phyloP scores from a whole-genome alignment of 2,113 vertebrate genomes.

The Elephas maximus region DNA sequence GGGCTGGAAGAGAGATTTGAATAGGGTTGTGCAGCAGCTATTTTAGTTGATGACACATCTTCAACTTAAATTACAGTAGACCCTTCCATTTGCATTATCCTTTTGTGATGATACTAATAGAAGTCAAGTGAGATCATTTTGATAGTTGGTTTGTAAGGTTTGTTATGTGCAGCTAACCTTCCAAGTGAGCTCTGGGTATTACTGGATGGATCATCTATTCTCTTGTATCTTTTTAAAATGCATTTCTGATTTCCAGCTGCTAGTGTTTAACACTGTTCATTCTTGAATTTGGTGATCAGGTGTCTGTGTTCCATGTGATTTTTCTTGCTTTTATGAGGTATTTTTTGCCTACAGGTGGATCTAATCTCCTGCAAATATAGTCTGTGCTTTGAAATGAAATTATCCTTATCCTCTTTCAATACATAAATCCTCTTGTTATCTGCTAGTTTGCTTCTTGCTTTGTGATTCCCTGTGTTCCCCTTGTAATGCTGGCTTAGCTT shows the following conservation, averaged over 20 bases:
- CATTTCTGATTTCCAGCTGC: background rate
- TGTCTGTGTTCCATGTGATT: conserved; percentile 31
- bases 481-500: conserved; percentile 54
- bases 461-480: conserved; percentile 33
- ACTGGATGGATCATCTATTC: conserved; percentile 27
- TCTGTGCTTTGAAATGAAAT: conserved; percentile 58
- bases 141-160: conserved; percentile 50
- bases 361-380: conserved; percentile 32
- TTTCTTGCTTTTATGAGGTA: conserved; percentile 34
- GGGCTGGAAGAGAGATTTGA: conserved; percentile 57
- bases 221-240: conserved; percentile 28
- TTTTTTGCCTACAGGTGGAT: background rate
- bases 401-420: conserved; percentile 48
- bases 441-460: conserved; percentile 52
- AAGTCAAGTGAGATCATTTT: conserved; percentile 60
- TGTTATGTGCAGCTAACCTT: conserved; percentile 25
- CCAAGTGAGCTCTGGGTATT: background rate
- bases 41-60: conserved; percentile 70
- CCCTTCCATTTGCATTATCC: conserved; percentile 37
- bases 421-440: conserved; percentile 32
- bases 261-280: conserved; percentile 40
- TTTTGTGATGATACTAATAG: conserved; percentile 34
- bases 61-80: conserved; percentile 58
- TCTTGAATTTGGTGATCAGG: conserved; percentile 50
- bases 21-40: conserved; percentile 46